Evolutionary conservation across 1,140 invertebrate genomes (phyloP), one percentile per base, ranked within the genome.

Genomic region (Apocrypta bakeri): DNA sequence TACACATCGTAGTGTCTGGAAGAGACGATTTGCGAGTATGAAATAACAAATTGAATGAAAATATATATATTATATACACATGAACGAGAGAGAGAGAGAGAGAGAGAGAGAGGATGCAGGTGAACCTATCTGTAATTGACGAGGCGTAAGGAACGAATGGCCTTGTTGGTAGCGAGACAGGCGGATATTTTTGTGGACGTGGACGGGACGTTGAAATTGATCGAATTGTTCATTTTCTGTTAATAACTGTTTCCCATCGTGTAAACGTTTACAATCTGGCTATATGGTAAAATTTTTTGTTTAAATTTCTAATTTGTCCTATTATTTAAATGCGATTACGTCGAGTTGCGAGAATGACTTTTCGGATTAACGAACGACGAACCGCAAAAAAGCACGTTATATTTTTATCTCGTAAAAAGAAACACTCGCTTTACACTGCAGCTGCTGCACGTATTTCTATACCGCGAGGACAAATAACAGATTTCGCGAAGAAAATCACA

Each of bases 111-210:
- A 40, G 33, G n/a, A n/a, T n/a, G n/a, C n/a, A 74, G 21, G 68
- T 31, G 27, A 72, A 83, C 61, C 12, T 48, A 63, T 78, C 64
- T 71, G 40, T 11, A 71, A 79, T 79, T 33, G 66, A 79, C 27
- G 71, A 48, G 40, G 66, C 29, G 27, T 68, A 71, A 71, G 40
- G 66, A 66, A 56, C 9, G 76, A 14, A 42, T 25, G 25, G 63
- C 24, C 12, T 48, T 48, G 42, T 12, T 17, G 42, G 9, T 24
- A n/a, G 31, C 3, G 6, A 78, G 37, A 48, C 12, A 3, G 42
- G 42, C 24, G 21, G 40, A 72, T 72, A 79, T 79, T 79, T 72
- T 79, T 40, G 9, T 17, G 33, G 29, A 61, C 17, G 11, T 40
- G 24, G 63, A 66, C 24, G 75, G 37, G 37, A 56, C 40, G 40